A percentile compares a stretch with the other conserved stretches of the same genome.
These are phyloP conservation scores for Carterocephalus palaemon DNA, from an alignment of 2,888 invertebrate genomes.

Conservation along the genomic window DNA sequence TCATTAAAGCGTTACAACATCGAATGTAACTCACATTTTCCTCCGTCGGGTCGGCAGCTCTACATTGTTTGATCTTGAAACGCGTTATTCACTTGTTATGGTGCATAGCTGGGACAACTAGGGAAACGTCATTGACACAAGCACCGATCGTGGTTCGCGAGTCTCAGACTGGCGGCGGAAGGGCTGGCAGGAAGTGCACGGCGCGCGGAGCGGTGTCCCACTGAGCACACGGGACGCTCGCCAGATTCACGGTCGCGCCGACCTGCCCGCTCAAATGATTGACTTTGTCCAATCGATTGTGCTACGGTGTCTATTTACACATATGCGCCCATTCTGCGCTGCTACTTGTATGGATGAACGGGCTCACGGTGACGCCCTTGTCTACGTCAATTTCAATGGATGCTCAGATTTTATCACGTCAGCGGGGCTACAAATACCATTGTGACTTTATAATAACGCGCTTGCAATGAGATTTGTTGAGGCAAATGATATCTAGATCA, in stretches of 20 bases:
- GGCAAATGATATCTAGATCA: conserved; percentile 5
- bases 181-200: conserved; percentile 58
- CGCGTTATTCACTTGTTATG: conserved; percentile 42
- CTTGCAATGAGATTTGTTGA: conserved; percentile 16
- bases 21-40: conserved; percentile 68
- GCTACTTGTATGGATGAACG: conserved; percentile 43
- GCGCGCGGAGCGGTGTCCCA: conserved; percentile 52
- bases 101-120: conserved; percentile 20
- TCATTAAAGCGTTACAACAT: not conserved
- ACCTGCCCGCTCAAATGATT: conserved; percentile 68
- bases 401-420: conserved; percentile 41
- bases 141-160: not conserved
- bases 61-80: conserved; percentile 60
- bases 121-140: conserved; percentile 21
- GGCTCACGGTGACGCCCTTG: conserved; percentile 51
- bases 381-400: conserved; percentile 47
- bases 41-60: conserved; percentile 64
- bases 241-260: conserved; percentile 73
- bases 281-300: conserved; percentile 72
- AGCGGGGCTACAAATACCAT: conserved; percentile 15
- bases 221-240: conserved; percentile 54
- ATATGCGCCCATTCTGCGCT: conserved; percentile 49
- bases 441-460: conserved; percentile 18
- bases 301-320: conserved; percentile 55
- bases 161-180: conserved; percentile 12